Evolutionary conservation across 2,113 vertebrate species (phyloP), one percentile per base, ranked within the genome.

Genomic region (Odocoileus hemionus): DNA sequence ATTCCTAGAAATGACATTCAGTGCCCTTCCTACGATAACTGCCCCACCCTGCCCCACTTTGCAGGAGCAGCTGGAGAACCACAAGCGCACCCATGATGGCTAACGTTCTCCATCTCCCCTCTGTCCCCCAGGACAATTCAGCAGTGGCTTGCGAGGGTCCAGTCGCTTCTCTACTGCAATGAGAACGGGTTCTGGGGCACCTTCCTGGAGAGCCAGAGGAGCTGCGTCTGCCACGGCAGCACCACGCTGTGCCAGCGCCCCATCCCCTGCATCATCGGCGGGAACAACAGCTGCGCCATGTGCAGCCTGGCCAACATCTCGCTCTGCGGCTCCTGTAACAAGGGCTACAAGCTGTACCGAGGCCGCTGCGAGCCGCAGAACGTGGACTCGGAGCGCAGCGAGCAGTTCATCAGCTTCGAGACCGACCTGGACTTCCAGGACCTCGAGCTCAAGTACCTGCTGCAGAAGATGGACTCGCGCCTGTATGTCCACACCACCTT

Each of bases 251-350:
- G 99, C 98, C 99, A 99, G 98, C 99, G 99, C 39, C 99, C 99
- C 78, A 99, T 99, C 96, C 99, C 99, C 4, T 99, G 99, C 97
- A 99, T 99, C 98, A 99, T 99, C 0, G 99, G 99, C 0, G 99
- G 99, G 89, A 99, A 99, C 99, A 99, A 99, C 99, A 99, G 99
- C 98, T 99, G 99, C n/a, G 99, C 99, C 98, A 99, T 99, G 99
- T 99, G 99, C 99, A 99, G 99, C 97, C 98, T 99, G 96, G 99
- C 99, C 97, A 99, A 99, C 99, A 99, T 99, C 98, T 99, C 99
- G 0, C 99, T 99, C 97, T 99, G 99, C 0, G 99, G 99, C 98
- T 99, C 99, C 15, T 99, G 99, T 99, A 99, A 99, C 99, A 99
- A 99, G 98, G 99, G 99, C 98, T 99, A 99, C 97, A 99, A 99